Evolutionary conservation across 2,113 vertebrate genomes (phyloP).

Genomic region (Xenopus laevis): DNA sequence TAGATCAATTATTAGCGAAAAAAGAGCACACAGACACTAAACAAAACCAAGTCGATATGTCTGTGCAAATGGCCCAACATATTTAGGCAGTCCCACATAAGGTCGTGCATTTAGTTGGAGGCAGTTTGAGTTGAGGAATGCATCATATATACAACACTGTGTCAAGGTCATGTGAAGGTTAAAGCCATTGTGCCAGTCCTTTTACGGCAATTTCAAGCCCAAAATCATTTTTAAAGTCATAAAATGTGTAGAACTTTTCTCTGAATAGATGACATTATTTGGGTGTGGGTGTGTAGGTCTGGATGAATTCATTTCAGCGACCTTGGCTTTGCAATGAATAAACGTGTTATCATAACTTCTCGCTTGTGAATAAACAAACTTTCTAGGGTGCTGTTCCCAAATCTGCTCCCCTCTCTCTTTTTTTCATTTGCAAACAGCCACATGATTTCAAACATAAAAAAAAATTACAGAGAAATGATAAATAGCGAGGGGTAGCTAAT

Average conservation of each 20-base stretch:
- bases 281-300: not conserved
- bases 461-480: conserved; percentile 75
- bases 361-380: conserved; percentile 70
- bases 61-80: no score
- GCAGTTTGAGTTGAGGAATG: not conserved
- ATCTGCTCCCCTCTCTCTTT: conserved; percentile 53
- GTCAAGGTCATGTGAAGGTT: not conserved
- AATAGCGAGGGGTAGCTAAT: conserved; percentile 76
- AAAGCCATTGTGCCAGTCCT: not conserved
- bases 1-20: no score
- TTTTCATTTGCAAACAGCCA: conserved; percentile 54
- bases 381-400: conserved; percentile 53
- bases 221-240: not conserved
- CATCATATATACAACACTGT: not conserved
- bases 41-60: no score
- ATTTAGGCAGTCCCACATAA: not conserved
- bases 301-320: not conserved
- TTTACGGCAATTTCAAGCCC: not conserved
- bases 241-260: not conserved
- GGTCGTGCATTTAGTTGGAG: no score
- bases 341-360: conserved; percentile 60
- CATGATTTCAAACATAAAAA: conserved; percentile 64
- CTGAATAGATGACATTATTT: not conserved
- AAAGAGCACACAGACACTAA: no score
- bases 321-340: conserved; percentile 4